Percentiles rank a stretch among this genome's conserved stretches.
Conservation (phyloP, 2,888 invertebrate genomes). For the Sialis fuliginosa region DNA sequence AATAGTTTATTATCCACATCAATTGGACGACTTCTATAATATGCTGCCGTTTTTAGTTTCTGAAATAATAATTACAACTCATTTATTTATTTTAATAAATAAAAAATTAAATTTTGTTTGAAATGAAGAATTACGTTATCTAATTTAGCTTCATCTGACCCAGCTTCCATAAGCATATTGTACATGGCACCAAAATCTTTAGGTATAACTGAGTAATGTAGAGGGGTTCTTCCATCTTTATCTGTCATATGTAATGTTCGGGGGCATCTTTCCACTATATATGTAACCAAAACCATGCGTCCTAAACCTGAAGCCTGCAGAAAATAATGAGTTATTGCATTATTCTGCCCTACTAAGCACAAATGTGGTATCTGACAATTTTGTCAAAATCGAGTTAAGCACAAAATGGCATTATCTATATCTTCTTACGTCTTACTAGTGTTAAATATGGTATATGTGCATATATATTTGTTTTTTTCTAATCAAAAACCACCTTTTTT, state of each 20-base stretch:
- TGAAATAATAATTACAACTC: constrained; percentile 25
- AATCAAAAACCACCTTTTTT: no score
- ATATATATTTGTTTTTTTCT: no score
- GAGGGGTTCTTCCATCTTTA: constrained; percentile 67
- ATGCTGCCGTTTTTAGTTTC: constrained; percentile 68
- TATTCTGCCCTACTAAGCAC: no score
- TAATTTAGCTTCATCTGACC: constrained; percentile 65
- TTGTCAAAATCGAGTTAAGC: no score
- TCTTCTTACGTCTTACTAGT: no score
- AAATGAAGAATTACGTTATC: constrained; percentile 52
- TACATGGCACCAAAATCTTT: constrained; percentile 65
- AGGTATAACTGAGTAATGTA: constrained; percentile 73
- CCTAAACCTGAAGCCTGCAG: constrained; percentile 65
- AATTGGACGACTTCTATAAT: constrained; percentile 55
- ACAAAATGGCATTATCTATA: no score
- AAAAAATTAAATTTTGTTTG: constrained; percentile 1
- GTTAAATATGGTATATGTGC: no score
- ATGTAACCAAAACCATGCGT: constrained; percentile 53
- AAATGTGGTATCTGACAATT: no score
- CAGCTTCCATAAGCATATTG: constrained; percentile 57
- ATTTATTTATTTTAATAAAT: constrained; percentile 2
- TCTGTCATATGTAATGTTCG: constrained; percentile 52
- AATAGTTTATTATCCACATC: constrained; percentile 61
- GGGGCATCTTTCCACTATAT: constrained; percentile 50
- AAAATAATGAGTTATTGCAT: neutral